Conservation (phyloP, 2,113 vertebrate species). For the Parus major region DNA sequence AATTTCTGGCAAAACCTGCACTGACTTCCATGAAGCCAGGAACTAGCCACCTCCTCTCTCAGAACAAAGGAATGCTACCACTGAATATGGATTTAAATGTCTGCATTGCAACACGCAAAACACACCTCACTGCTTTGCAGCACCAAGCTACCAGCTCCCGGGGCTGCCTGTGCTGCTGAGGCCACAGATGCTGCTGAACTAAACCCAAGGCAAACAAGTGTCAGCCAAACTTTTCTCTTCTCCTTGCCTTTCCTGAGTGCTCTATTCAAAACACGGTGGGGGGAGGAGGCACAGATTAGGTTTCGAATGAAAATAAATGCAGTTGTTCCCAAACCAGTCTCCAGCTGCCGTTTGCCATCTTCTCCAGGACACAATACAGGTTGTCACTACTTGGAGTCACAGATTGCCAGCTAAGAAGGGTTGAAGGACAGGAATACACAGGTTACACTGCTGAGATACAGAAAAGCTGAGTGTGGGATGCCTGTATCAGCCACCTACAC, state of each 20-base stretch:
- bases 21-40: background rate
- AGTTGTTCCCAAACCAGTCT: slow-evolving; percentile 10
- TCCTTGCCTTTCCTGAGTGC: background rate
- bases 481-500: background rate
- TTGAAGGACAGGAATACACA: slow-evolving; percentile 15
- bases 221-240: slow-evolving; percentile 26
- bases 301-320: slow-evolving; percentile 47
- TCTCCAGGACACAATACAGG: background rate
- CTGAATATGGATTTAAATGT: background rate
- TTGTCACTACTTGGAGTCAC: background rate
- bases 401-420: background rate
- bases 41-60: background rate
- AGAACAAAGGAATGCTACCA: background rate
- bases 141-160: background rate
- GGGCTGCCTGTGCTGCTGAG: background rate
- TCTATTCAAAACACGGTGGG: background rate
- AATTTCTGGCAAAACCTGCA: background rate
- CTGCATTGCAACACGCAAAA: background rate
- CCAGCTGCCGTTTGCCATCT: slow-evolving; percentile 35
- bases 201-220: slow-evolving; percentile 26
- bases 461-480: background rate
- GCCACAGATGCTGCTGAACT: background rate
- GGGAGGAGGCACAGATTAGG: slow-evolving; percentile 19
- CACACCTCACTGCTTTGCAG: background rate
- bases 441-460: background rate